Evolutionary conservation across 2,797 vertebrate species (phyloP).

Genomic region (Falco rusticolus): DNA sequence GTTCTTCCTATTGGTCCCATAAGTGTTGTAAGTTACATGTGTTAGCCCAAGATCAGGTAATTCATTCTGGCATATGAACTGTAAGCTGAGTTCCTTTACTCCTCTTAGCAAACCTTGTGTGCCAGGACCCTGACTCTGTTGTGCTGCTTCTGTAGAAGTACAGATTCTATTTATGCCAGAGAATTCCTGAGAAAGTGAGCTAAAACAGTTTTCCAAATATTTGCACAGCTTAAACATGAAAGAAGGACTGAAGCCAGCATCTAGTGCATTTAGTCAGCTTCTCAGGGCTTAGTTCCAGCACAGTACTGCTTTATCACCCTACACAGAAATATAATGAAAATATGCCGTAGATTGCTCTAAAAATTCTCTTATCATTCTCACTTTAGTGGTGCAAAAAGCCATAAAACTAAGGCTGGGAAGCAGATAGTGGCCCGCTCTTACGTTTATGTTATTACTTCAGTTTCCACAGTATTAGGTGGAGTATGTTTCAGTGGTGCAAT

Average conservation of each 20-base stretch:
- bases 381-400: not conserved
- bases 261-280: not conserved
- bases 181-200: conserved; percentile 31
- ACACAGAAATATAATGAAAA: not conserved
- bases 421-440: not conserved
- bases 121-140: not conserved
- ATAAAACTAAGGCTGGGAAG: not conserved
- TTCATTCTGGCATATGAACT: not conserved
- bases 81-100: not conserved
- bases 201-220: conserved; percentile 31
- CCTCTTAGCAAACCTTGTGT: not conserved
- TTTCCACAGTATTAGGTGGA: not conserved
- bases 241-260: not conserved
- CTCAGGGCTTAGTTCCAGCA: not conserved
- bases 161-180: not conserved
- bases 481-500: not conserved
- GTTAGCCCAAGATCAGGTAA: not conserved
- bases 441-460: not conserved
- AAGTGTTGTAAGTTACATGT: not conserved
- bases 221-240: not conserved
- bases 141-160: not conserved
- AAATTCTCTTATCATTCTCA: not conserved
- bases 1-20: not conserved
- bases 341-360: not conserved
- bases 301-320: not conserved